These are phyloP conservation scores for Ostrea edulis DNA, from an alignment of 1,140 invertebrate genomes.

Conservation along the genomic window DNA sequence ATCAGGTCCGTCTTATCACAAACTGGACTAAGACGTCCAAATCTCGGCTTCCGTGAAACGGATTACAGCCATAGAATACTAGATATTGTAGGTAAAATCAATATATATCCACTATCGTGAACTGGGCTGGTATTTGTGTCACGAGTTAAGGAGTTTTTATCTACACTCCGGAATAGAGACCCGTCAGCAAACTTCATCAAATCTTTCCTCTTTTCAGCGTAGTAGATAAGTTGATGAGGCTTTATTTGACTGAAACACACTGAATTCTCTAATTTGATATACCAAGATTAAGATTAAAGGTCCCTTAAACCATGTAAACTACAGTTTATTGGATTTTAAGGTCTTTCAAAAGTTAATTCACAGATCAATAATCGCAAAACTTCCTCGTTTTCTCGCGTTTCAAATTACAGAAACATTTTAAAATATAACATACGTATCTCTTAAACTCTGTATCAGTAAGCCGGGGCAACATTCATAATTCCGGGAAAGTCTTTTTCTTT, in stretches of 20 bases:
- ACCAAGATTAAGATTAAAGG: conserved; percentile 26
- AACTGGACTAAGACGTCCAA: conserved; percentile 3
- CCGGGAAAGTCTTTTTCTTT: neutral
- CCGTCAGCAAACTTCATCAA: conserved; percentile 16
- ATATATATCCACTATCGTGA: conserved; percentile 5
- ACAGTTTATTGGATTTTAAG: conserved; percentile 7
- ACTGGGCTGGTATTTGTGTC: conserved; percentile 27
- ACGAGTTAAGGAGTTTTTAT: neutral
- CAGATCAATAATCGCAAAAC: too few species aligned
- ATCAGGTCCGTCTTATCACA: neutral
- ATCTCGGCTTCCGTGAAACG: conserved; percentile 21
- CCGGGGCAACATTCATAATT: neutral
- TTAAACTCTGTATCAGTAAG: neutral
- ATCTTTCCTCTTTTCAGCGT: conserved; percentile 9
- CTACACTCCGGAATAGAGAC: neutral
- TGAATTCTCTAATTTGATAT: conserved; percentile 14
- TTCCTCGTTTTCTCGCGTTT: too few species aligned
- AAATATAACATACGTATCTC: too few species aligned
- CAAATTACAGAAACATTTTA: too few species aligned
- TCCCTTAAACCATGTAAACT: neutral
- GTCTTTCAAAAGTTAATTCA: neutral
- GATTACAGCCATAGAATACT: neutral
- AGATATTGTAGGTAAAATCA: conserved; percentile 34
- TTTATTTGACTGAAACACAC: conserved; percentile 20
- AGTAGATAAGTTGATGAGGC: neutral